A percentile compares a stretch with the other conserved stretches of the same genome.
These are phyloP conservation scores for Thymallus thymallus DNA, from an alignment of 2,113 vertebrate species.

Conservation along the genomic window DNA sequence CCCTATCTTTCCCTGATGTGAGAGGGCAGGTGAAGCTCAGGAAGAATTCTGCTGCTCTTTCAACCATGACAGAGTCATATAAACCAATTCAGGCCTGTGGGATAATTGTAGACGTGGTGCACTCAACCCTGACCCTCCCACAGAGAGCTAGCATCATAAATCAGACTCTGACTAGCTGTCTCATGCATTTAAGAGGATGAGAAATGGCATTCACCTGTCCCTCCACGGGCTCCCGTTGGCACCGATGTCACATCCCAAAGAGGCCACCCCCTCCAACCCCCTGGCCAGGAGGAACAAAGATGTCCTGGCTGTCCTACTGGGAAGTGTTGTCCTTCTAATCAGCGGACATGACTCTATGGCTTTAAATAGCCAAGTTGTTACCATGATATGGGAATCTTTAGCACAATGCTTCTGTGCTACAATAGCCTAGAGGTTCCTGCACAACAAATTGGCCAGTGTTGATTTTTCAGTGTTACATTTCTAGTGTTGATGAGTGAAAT, in stretches of 20 bases:
- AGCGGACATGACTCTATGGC: slow-evolving; percentile 2
- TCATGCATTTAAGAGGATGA: slow-evolving; percentile 47
- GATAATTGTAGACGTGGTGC: slow-evolving; percentile 1
- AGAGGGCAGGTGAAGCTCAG: background rate
- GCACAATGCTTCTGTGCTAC: background rate
- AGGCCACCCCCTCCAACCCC: slow-evolving; percentile 1
- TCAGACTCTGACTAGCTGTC: slow-evolving; percentile 46
- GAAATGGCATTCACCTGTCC: slow-evolving; percentile 27
- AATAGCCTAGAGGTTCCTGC: background rate
- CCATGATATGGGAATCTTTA: background rate
- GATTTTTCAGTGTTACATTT: no score
- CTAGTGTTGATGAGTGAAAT: no score
- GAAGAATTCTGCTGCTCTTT: background rate
- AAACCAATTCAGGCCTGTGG: background rate
- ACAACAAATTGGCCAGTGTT: no score
- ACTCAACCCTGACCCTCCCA: slow-evolving; percentile 13
- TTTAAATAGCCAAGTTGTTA: background rate
- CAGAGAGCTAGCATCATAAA: slow-evolving; percentile 30
- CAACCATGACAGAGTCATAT: background rate
- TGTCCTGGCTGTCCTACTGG: slow-evolving; percentile 16
- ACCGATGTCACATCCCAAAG: slow-evolving; percentile 39
- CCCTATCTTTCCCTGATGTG: background rate
- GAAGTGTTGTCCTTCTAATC: slow-evolving; percentile 32
- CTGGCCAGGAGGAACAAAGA: slow-evolving; percentile 14
- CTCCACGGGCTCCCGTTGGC: background rate